Percentiles rank a stretch among this genome's conserved stretches.
phyloP scores from a whole-genome alignment of 2,888 invertebrate species.

The Cinara cedri region DNA sequence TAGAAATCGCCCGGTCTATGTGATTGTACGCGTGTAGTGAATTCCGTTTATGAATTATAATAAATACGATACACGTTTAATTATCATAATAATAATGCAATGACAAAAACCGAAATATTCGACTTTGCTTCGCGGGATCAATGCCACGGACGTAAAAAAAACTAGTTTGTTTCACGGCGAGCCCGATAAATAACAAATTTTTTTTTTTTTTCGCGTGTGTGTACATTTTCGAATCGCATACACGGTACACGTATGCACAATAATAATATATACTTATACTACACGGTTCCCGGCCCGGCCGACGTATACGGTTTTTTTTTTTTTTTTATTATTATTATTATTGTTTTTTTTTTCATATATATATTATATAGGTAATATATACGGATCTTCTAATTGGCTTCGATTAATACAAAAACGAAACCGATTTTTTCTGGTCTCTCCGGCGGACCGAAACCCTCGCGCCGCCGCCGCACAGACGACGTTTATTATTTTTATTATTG shows the following conservation, averaged over 20 bases:
- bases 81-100: not conserved
- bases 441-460: conserved; percentile 27
- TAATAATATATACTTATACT: not conserved
- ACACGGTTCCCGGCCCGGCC: conserved; percentile 2
- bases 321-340: not conserved
- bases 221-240: not conserved
- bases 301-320: not conserved
- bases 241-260: no score
- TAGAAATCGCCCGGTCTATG: no score
- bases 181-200: not conserved
- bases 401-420: conserved; percentile 49
- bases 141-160: not conserved
- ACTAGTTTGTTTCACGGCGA: not conserved
- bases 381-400: conserved; percentile 51
- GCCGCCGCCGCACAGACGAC: conserved; percentile 17
- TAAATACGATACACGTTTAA: no score
- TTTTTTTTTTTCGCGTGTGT: not conserved
- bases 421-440: not conserved
- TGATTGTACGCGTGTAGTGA: no score
- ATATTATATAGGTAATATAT: no score
- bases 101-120: not conserved
- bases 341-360: no score
- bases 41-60: not conserved
- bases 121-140: not conserved
- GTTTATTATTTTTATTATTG: conserved; percentile 19